These are phyloP conservation scores for Syrmaticus mikado DNA, from an alignment of 2,113 vertebrate species.

Conservation along the genomic window DNA sequence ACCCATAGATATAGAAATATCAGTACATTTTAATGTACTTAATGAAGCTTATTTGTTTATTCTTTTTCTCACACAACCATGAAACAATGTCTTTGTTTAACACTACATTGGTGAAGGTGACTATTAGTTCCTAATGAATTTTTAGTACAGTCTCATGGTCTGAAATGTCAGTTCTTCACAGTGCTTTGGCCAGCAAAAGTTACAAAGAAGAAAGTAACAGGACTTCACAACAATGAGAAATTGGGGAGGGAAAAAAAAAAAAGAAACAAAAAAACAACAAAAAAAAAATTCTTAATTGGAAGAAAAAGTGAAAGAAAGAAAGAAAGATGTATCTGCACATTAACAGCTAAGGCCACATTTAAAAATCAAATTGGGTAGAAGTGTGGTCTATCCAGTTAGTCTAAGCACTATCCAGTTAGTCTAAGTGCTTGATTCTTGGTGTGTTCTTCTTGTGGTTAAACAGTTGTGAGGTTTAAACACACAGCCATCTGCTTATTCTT, in stretches of 20 bases:
- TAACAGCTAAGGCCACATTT: neutral
- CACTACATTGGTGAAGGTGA: neutral
- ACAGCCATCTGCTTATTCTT: neutral
- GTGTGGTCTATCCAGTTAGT: rapidly evolving
- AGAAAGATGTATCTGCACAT: neutral
- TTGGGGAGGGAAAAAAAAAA: no score
- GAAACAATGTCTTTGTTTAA: neutral
- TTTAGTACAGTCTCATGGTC: neutral
- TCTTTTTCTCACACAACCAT: neutral
- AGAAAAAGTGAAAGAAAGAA: neutral
- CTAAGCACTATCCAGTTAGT: neutral
- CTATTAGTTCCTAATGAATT: neutral
- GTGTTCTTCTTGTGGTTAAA: neutral
- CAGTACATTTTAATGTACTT: neutral
- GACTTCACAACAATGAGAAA: neutral
- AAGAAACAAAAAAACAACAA: no score
- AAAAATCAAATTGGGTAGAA: neutral
- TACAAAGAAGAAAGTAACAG: neutral
- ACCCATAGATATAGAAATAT: neutral
- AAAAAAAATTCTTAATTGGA: no score
- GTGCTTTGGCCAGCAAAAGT: neutral
- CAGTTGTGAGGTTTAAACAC: neutral
- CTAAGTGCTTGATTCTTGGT: neutral
- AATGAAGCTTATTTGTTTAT: neutral
- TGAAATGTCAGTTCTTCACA: neutral